phyloP scores from a whole-genome alignment of 2,113 vertebrate genomes.

The Gadus macrocephalus region DNA sequence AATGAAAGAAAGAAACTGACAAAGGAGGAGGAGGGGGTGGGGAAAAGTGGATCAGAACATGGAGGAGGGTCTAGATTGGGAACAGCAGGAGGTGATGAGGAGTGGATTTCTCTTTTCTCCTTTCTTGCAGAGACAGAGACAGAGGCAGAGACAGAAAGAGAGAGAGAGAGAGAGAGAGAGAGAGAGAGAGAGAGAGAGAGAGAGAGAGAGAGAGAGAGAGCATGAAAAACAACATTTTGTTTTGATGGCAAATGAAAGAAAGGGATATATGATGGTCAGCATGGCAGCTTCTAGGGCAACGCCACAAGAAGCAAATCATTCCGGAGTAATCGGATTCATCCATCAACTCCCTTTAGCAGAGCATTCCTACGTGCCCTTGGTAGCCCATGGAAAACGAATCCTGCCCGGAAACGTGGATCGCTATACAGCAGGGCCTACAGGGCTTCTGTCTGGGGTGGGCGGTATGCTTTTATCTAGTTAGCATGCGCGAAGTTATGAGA shows the following conservation, averaged over 20 bases:
- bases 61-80: slow-evolving; percentile 46
- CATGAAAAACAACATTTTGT: neutral
- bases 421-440: no score
- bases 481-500: no score
- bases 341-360: slow-evolving; percentile 42
- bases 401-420: no score
- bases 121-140: slow-evolving; percentile 23
- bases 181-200: slow-evolving; percentile 12
- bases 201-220: slow-evolving; percentile 5
- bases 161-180: slow-evolving; percentile 10
- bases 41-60: slow-evolving; percentile 50
- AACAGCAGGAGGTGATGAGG: slow-evolving; percentile 36
- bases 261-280: slow-evolving; percentile 37
- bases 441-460: no score
- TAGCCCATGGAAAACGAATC: no score
- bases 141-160: slow-evolving; percentile 13
- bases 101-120: slow-evolving; percentile 26
- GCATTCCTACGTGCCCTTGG: no score
- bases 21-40: no score
- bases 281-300: slow-evolving; percentile 41
- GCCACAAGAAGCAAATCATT: slow-evolving; percentile 61
- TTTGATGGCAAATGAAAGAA: neutral
- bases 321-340: slow-evolving; percentile 61
- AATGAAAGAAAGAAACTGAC: slow-evolving; percentile 29
- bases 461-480: no score